Evolutionary conservation across 2,113 vertebrate genomes (phyloP), one percentile per base, ranked within the genome.

Genomic region (Archilochus colubris): DNA sequence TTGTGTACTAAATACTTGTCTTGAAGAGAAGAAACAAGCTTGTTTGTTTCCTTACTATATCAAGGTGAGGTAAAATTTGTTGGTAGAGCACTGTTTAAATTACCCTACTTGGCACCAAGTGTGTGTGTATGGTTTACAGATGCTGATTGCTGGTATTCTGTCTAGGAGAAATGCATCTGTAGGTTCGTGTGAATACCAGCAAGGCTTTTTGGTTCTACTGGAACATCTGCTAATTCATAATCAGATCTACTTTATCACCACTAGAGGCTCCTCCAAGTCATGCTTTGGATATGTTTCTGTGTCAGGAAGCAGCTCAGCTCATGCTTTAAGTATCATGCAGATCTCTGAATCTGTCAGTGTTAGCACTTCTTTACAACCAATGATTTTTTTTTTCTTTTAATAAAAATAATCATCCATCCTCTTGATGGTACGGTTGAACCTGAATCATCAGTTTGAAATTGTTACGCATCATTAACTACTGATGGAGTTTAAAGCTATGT

Each of bases 241-340:
- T 87, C 75, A 36, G 68, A 77, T 94, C 94, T 92, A 31, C 84
- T 89, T 70, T 74, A 53, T 86, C 78, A 77, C 95, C 93, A 89
- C 95, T 96, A 96, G 96, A 97, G 96, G 96, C 68, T 96, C 94
- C 96, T 95, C 93, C 93, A 95, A 69, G 82, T 91, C 95, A 66
- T 44, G 51, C 44, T 95, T 95, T 89, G 75, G 36, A 11, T 66
- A 33, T 0, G 12, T 51, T 87, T 79, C 38, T 91, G 43, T 88
- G n/a, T 17, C 50, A 69, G 40, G 67, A 87, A 77, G 50, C 55
- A 62, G 63, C 31, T 87, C n/a, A 18, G 63, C 31, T 87, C n/a
- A 18, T n/a, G 22, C 61, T 86, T 40, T 59, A 58, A 70, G 46
- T 27, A 58, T 21, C 18, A 3, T 66, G 22, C 13, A 24, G 43